Percentiles rank a stretch among this genome's conserved stretches.
phyloP scores from a whole-genome alignment of 2,888 invertebrate species.

The Oscheius sp. region DNA sequence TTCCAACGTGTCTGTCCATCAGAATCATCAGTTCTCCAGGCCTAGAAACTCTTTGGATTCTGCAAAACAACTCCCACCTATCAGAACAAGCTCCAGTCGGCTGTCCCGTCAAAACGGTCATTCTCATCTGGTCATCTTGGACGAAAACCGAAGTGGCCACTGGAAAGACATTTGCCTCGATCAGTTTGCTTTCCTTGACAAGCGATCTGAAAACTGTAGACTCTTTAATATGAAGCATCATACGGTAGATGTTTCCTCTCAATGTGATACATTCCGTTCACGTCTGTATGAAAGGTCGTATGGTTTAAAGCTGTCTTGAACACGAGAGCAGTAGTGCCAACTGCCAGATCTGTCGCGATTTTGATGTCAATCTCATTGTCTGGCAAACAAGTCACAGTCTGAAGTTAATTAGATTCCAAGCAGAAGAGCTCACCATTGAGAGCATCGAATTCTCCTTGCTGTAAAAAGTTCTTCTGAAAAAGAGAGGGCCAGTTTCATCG shows the following conservation, averaged over 20 bases:
- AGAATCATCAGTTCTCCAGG: conserved; percentile 34
- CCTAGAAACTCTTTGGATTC: background rate
- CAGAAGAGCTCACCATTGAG: background rate
- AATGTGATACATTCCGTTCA: conserved; percentile 54
- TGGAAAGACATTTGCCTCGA: conserved; percentile 53
- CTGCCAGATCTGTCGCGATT: background rate
- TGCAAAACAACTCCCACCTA: background rate
- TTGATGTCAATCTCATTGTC: conserved; percentile 14
- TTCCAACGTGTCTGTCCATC: conserved; percentile 44
- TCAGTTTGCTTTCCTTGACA: background rate
- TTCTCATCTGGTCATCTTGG: conserved; percentile 30
- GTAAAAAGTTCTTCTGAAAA: conserved; percentile 6
- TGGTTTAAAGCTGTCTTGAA: conserved; percentile 15
- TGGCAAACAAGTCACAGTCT: background rate
- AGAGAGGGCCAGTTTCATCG: background rate
- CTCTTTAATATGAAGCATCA: background rate
- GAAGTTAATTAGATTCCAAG: background rate
- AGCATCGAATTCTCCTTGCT: background rate
- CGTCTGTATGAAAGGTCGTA: conserved; percentile 51
- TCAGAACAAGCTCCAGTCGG: conserved; percentile 13
- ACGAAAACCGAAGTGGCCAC: conserved; percentile 49
- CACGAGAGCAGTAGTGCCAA: background rate
- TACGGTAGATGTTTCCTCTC: conserved; percentile 37
- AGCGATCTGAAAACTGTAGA: background rate
- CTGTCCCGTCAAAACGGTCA: conserved; percentile 35